phyloP scores from a whole-genome alignment of 1,140 invertebrate species.

The Heliconius hewitsoni region DNA sequence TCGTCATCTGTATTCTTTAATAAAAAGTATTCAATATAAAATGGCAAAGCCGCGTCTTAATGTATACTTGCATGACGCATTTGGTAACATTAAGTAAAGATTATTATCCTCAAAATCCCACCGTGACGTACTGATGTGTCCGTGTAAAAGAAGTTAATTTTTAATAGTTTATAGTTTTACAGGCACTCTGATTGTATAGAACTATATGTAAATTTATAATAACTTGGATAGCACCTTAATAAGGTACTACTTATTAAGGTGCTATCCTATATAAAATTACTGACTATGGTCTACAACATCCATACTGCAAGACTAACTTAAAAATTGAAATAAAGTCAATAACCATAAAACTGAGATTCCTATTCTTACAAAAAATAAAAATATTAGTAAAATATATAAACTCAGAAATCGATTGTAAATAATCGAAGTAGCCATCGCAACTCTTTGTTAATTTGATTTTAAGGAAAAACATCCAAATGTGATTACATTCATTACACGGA shows the following conservation, averaged over 20 bases:
- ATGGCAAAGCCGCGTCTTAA: slow-evolving; percentile 22
- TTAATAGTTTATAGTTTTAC: not conserved
- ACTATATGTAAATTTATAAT: too few species aligned
- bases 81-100: not conserved
- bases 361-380: not conserved
- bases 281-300: too few species aligned
- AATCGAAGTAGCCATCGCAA: not conserved
- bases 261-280: too few species aligned
- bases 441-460: not conserved
- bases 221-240: too few species aligned
- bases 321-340: too few species aligned
- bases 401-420: not conserved
- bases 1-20: slow-evolving; percentile 43
- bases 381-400: not conserved
- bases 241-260: too few species aligned
- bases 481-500: slow-evolving; percentile 31
- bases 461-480: slow-evolving; percentile 1
- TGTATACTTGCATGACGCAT: slow-evolving; percentile 8
- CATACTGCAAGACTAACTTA: too few species aligned
- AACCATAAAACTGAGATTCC: too few species aligned
- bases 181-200: too few species aligned
- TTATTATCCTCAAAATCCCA: not conserved
- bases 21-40: slow-evolving; percentile 35
- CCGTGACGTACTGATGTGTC: not conserved
- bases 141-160: not conserved